Percentiles rank a stretch among this genome's conserved stretches.
Evolutionary conservation across 2,113 vertebrate species (phyloP).

Genomic region (Grammatotria lemairii): DNA sequence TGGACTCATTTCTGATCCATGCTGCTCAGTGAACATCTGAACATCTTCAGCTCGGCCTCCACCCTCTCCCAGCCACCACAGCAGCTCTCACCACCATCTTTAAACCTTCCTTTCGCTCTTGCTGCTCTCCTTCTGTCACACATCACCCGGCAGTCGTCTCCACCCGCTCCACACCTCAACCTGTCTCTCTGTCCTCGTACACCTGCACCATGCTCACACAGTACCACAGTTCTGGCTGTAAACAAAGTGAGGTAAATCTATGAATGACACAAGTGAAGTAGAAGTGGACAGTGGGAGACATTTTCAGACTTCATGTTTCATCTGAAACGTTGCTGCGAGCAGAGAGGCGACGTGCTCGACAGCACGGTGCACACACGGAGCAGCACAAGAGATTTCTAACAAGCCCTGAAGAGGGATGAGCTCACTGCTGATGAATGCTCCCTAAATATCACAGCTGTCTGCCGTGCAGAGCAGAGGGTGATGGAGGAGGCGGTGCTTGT

Average conservation of each 20-base stretch:
- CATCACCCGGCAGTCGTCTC: rapidly evolving
- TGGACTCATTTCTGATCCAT: not conserved
- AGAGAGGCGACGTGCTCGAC: not conserved
- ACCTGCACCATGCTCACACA: no score
- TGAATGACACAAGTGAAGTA: not conserved
- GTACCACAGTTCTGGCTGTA: rapidly evolving
- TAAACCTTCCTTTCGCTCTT: not conserved
- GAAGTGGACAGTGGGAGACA: not conserved
- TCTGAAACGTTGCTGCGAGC: not conserved
- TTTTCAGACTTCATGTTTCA: not conserved
- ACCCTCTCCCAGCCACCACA: rapidly evolving
- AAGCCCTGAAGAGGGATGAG: not conserved
- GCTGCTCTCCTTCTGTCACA: not conserved
- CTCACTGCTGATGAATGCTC: not conserved
- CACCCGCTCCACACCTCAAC: rapidly evolving
- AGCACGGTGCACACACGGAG: not conserved
- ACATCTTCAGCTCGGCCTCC: not conserved
- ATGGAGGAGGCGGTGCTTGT: not conserved
- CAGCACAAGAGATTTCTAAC: not conserved
- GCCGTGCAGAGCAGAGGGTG: not conserved
- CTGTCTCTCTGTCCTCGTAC: not conserved
- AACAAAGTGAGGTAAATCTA: rapidly evolving
- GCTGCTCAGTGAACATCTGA: not conserved
- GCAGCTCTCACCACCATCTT: not conserved
- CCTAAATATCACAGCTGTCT: conserved; percentile 14